Evolutionary conservation across 2,113 vertebrate genomes (phyloP).

Genomic region (Datnioides undecimradiatus): DNA sequence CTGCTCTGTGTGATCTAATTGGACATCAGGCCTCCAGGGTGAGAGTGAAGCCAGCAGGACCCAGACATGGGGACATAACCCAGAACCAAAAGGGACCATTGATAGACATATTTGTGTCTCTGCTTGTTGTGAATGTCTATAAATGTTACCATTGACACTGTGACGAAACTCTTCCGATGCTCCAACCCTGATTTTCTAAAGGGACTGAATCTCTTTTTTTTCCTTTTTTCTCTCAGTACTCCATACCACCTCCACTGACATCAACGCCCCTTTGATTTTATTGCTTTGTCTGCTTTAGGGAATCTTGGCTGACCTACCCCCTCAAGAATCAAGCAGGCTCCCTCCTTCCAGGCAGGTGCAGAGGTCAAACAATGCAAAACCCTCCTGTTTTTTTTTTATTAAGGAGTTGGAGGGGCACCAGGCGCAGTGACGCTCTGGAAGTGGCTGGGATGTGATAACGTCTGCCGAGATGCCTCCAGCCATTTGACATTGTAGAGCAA

Average conservation of each 20-base stretch:
- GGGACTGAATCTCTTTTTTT: not conserved
- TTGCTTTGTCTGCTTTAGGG: constrained; percentile 46
- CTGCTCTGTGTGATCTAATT: constrained; percentile 62
- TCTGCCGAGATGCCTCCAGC: constrained; percentile 45
- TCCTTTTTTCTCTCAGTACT: not conserved
- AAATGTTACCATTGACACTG: constrained; percentile 19
- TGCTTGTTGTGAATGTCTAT: not conserved
- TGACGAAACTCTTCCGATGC: not conserved
- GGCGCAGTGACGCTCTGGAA: not conserved
- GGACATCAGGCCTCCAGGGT: constrained; percentile 61
- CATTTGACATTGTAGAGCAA: constrained; percentile 30
- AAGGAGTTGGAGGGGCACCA: constrained; percentile 20
- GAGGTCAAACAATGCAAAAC: constrained; percentile 58
- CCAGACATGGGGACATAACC: constrained; percentile 57
- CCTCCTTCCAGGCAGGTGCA: constrained; percentile 52
- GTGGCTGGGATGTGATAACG: constrained; percentile 37
- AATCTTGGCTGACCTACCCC: constrained; percentile 1
- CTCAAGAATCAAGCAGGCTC: constrained; percentile 51
- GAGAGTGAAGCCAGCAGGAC: constrained; percentile 38
- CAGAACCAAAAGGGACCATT: constrained; percentile 21
- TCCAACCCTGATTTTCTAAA: not conserved
- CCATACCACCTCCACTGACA: not conserved
- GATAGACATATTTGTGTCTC: constrained; percentile 22
- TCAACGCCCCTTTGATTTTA: constrained; percentile 18
- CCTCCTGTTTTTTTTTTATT: constrained; percentile 48